Evolutionary conservation across 2,113 vertebrate species (phyloP).

Genomic region (Pipra filicauda): DNA sequence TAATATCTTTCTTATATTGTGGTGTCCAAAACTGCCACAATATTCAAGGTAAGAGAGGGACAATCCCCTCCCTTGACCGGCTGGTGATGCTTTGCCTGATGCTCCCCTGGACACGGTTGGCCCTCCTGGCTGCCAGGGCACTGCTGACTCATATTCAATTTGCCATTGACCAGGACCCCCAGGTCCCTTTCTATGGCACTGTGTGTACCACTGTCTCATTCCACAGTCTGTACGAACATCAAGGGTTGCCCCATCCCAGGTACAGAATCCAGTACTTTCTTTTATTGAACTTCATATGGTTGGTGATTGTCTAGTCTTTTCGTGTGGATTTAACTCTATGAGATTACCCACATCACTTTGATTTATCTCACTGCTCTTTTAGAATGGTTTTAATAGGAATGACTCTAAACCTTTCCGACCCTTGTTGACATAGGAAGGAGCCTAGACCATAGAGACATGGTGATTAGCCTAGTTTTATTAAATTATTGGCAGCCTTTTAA

Average conservation of each 20-base stretch:
- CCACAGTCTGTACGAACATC: neutral
- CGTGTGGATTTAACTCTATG: neutral
- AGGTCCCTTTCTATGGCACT: neutral
- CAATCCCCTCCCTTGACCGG: neutral
- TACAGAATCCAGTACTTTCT: neutral
- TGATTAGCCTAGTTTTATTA: neutral
- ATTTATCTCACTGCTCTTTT: neutral
- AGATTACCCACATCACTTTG: neutral
- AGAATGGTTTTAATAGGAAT: neutral
- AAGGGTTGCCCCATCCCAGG: neutral
- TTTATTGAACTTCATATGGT: neutral
- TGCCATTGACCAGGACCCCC: neutral
- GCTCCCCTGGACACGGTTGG: neutral
- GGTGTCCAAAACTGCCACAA: neutral
- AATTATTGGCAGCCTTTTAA: neutral
- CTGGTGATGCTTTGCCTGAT: neutral
- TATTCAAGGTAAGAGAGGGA: neutral
- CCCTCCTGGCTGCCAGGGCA: neutral
- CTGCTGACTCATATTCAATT: neutral
- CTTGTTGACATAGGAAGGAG: neutral
- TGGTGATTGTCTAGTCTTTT: neutral
- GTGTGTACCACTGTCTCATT: neutral
- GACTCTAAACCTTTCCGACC: neutral
- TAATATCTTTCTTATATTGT: neutral
- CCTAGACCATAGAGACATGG: no score